These are phyloP conservation scores for Tetrax tetrax DNA, from an alignment of 2,113 vertebrate genomes.

Conservation along the genomic window DNA sequence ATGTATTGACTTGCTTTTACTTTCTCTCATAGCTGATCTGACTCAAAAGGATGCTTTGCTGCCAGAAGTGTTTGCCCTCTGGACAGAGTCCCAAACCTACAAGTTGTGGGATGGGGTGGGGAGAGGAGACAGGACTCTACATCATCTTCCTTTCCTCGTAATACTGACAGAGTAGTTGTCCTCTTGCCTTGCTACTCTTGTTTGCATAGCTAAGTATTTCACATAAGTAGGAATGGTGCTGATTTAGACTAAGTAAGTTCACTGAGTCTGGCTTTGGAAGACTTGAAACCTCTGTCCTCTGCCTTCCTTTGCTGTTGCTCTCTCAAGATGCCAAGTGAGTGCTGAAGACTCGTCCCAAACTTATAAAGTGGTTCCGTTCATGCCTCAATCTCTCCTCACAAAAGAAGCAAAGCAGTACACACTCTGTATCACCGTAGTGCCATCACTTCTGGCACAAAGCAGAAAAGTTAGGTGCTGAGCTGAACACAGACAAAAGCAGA, in stretches of 20 bases:
- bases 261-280: not conserved
- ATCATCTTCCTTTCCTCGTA: not conserved
- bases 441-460: not conserved
- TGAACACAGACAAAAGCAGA: not conserved
- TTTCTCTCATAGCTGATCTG: not conserved
- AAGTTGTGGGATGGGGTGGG: not conserved
- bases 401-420: not conserved
- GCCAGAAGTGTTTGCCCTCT: not conserved
- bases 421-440: not conserved
- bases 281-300: not conserved
- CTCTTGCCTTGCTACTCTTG: not conserved
- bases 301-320: not conserved
- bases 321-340: not conserved
- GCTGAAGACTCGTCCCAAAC: not conserved
- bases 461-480: not conserved
- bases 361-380: rapidly evolving
- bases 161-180: not conserved
- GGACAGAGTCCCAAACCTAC: not conserved
- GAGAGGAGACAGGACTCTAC: not conserved
- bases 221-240: not conserved
- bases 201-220: not conserved
- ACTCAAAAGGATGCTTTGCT: not conserved
- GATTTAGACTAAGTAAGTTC: not conserved
- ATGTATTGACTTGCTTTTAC: not conserved
- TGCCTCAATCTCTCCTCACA: not conserved